These are phyloP conservation scores for Suillia variegata DNA, from an alignment of 2,888 invertebrate genomes.

Conservation along the genomic window DNA sequence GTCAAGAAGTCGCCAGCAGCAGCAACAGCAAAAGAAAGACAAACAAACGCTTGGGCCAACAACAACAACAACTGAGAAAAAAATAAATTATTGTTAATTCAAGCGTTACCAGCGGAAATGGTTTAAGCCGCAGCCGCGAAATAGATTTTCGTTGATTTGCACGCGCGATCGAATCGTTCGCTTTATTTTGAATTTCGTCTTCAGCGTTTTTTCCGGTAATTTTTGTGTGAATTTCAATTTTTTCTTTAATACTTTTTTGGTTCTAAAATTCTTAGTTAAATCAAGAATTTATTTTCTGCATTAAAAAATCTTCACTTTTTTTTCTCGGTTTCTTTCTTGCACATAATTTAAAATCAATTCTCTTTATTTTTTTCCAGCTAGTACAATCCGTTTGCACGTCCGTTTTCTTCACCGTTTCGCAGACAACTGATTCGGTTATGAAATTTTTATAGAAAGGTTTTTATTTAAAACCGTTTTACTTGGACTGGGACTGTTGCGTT, in stretches of 20 bases:
- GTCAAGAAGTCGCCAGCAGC: conserved; percentile 3
- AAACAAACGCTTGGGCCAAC: too few species aligned
- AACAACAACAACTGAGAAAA: neutral
- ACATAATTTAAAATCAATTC: too few species aligned
- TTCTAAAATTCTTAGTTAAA: too few species aligned
- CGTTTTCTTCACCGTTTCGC: conserved; percentile 52
- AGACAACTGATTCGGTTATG: conserved; percentile 55
- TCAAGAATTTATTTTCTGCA: too few species aligned
- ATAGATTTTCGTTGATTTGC: conserved; percentile 11
- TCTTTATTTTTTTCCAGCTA: too few species aligned
- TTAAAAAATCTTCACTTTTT: too few species aligned
- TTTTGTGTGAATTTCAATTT: too few species aligned
- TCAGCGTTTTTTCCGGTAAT: too few species aligned
- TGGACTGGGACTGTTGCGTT: conserved; percentile 18
- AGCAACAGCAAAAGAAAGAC: neutral
- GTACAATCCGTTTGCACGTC: conserved; percentile 52
- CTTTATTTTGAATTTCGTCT: too few species aligned
- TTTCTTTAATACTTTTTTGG: too few species aligned
- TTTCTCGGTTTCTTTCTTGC: too few species aligned
- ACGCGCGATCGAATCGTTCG: neutral
- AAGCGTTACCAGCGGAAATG: neutral
- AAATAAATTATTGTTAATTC: neutral
- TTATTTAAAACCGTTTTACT: conserved; percentile 37
- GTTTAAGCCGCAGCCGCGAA: neutral
- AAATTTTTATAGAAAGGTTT: conserved; percentile 54